Conservation (phyloP, 1,140 invertebrate genomes). For the Manduca sexta region DNA sequence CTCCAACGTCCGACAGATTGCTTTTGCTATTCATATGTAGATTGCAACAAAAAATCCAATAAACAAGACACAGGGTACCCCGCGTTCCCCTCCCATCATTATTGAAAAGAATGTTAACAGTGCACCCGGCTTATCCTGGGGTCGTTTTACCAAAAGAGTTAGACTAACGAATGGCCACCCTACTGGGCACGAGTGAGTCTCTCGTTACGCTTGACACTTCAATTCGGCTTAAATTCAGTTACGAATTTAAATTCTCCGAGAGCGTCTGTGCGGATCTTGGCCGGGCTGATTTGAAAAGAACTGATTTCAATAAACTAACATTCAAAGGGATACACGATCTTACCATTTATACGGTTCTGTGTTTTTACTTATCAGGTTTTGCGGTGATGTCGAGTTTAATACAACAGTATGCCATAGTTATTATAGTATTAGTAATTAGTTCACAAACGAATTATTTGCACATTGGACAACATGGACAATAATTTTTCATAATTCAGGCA, state of each 20-base stretch:
- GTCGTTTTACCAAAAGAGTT: conserved; percentile 72
- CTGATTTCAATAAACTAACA: neutral
- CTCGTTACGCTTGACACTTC: conserved; percentile 65
- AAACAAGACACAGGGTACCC: conserved; percentile 65
- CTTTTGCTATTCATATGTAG: conserved; percentile 68
- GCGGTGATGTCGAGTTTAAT: too few relatives aligned
- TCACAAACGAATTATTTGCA: too few relatives aligned
- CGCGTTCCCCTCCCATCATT: conserved; percentile 60
- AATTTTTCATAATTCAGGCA: too few relatives aligned
- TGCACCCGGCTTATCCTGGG: conserved; percentile 60
- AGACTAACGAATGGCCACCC: conserved; percentile 67
- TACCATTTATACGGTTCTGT: too few relatives aligned
- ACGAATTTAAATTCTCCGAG: conserved; percentile 44
- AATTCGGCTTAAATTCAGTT: conserved; percentile 63
- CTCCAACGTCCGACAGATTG: conserved; percentile 51
- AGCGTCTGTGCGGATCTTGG: conserved; percentile 23
- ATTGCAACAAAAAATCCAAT: conserved; percentile 73
- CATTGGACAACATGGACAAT: too few relatives aligned
- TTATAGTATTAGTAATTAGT: too few relatives aligned
- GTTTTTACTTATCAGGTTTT: too few relatives aligned
- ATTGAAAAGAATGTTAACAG: conserved; percentile 72
- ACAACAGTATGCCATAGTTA: too few relatives aligned
- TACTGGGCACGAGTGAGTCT: conserved; percentile 34
- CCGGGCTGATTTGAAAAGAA: neutral
- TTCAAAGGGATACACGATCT: neutral